Evolutionary conservation across 92 coral and sea anemone genomes (phyloP), one percentile per base, ranked within the genome.

Genomic region (Diadumene lineata): DNA sequence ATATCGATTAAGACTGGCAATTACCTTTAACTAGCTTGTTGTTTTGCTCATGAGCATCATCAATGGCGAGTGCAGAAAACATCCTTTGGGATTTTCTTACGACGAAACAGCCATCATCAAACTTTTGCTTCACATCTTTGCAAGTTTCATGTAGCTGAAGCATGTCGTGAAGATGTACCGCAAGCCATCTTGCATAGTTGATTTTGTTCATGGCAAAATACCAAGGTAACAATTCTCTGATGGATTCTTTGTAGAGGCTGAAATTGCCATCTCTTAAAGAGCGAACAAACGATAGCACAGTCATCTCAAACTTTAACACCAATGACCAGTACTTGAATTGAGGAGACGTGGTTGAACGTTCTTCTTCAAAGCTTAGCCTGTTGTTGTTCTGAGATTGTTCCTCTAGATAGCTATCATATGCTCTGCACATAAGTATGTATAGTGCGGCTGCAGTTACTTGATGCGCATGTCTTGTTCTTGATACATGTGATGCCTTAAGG

Each of bases 131-230:
- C 11, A 89, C 77, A 34, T 75, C 1, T 43, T 89, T 87, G 32
- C 50, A 3, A 16, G 68, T 71, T 21, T 8, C 60, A 0, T 78
- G 80, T 53, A 85, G 87, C 55, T 73, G 63, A 57, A 32, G 69
- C 92, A 83, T 88, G 32, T 88, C 92, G 1, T 81, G 82, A 64
- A 84, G 34, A 38, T 84, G 85, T 2, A 87, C 82, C 48, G 87
- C 81, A 0, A 87, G 81, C 87, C 92, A 87, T 15, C 85, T 50
- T 8, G 88, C 79, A 43, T 78, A 83, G 70, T 88, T 34, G 13
- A 77, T 70, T 64, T 13, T 71, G 72, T 88, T 43, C 50, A 88
- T 65, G 0, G 89, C 81, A 73, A 84, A 88, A 11, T 78, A 77
- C 85, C 92, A 82, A 9, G 92, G 88, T 0, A 69, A 79, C 31